A percentile compares a stretch with the other conserved stretches of the same genome.
Conservation (phyloP, 1,140 invertebrate genomes). For the Magallana angulata region DNA sequence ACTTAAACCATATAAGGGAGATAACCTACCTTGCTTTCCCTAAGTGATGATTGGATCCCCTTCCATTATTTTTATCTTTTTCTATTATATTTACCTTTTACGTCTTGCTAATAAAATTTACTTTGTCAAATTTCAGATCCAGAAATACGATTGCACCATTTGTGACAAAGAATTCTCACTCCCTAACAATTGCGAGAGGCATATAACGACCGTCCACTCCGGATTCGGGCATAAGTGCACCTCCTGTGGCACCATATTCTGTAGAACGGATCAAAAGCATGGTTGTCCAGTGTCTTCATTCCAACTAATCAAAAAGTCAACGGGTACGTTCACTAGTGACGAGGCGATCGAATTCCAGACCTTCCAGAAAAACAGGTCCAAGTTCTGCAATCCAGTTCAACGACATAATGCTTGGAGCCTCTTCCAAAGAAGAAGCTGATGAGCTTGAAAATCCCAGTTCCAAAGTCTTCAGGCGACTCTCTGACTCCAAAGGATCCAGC, state of each 20-base stretch:
- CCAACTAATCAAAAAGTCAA: neutral
- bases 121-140: neutral
- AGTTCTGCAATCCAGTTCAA: no score
- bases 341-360: no score
- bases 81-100: neutral
- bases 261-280: neutral
- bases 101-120: no score
- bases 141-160: neutral
- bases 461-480: no score
- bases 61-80: neutral
- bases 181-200: neutral
- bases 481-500: no score
- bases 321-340: no score
- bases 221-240: conserved; percentile 12
- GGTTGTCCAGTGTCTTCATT: neutral
- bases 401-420: no score
- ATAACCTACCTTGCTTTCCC: neutral
- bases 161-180: conserved; percentile 9
- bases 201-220: conserved; percentile 12
- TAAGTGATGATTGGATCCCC: conserved; percentile 16
- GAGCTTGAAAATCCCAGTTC: no score
- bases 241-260: neutral
- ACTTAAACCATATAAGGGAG: conserved; percentile 19
- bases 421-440: no score
- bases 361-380: no score